Evolutionary conservation across 1,140 invertebrate genomes (phyloP), one percentile per base, ranked within the genome.

Genomic region (Melitaea cinxia): DNA sequence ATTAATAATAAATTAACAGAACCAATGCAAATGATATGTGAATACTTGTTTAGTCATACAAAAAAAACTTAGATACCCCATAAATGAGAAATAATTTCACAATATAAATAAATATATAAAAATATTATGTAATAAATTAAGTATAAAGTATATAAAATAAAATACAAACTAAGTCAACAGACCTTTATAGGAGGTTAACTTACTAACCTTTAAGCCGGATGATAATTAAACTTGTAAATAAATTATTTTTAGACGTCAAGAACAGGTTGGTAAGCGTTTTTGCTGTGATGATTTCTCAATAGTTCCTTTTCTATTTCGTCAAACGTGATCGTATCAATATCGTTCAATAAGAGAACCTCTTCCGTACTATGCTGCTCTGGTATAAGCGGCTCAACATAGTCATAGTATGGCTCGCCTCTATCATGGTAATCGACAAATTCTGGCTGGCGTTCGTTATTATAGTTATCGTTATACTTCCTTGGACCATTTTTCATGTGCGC

Each of bases 401-500:
- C 65, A 42, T 42, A 17, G 37, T 61, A 66, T 58, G 45, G 45
- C 55, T 50, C 54, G 28, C 26, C 55, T 63, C 50, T 63, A 54
- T 68, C 59, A 58, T 58, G 49, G 54, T 57, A 57, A 15, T 60
- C 26, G 15, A 57, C n/a, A 72, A 72, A 19, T 64, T 63, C 4
- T 69, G 67, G 10, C 77, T 60, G 26, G 24, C 37, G 50, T n/a
- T 79, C 63, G 23, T 69, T 81, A 61, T 91, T 92, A 73, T 94
- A 94, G 61, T 89, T 89, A 19, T 69, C 80, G 60, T 91, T 92
- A 73, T 94, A 94, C 61, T 89, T 89, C 74, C 92, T 91, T 0
- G 89, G 88, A 7, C 92, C 93, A 19, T 91, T 83, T 68, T 79
- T 80, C 83, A 94, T 93, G 66, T 96, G 93, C 9, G 77, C 65